Percentiles rank a stretch among this genome's conserved stretches.
phyloP scores from a whole-genome alignment of 2,113 vertebrate species.

The Canis aureus region DNA sequence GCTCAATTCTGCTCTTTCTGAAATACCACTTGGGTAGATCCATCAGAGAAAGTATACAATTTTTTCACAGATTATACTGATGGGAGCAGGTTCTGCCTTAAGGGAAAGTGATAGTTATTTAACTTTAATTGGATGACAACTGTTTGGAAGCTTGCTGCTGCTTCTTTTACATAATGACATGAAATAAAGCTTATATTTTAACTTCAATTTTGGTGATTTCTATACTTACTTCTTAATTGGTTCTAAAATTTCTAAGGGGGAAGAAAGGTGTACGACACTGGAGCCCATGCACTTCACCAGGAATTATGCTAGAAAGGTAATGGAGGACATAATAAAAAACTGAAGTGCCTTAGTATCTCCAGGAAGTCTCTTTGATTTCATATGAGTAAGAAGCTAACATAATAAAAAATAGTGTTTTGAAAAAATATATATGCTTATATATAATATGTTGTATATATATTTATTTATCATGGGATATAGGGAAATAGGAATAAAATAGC shows the following conservation, averaged over 20 bases:
- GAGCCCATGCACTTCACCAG: not conserved
- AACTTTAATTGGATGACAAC: not conserved
- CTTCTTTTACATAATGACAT: not conserved
- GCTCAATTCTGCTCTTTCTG: not conserved
- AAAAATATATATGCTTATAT: not conserved
- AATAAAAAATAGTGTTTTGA: not conserved
- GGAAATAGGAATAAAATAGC: not conserved
- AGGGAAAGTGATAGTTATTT: not conserved
- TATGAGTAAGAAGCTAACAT: not conserved
- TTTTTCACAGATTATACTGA: not conserved
- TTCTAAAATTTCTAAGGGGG: not conserved
- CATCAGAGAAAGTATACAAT: not conserved
- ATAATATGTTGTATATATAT: too few relatives aligned
- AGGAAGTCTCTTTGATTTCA: not conserved
- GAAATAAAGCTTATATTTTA: not conserved
- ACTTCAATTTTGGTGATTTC: not conserved
- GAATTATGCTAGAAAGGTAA: not conserved
- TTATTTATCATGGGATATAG: not conserved
- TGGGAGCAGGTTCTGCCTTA: not conserved
- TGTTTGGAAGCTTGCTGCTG: not conserved
- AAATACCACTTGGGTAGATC: not conserved
- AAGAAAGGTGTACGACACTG: accelerated
- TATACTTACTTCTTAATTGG: not conserved
- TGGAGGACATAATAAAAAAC: not conserved
- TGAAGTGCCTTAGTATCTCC: not conserved